phyloP scores from a whole-genome alignment of 2,797 vertebrate genomes.

The Schizopygopsis malacanthus region DNA sequence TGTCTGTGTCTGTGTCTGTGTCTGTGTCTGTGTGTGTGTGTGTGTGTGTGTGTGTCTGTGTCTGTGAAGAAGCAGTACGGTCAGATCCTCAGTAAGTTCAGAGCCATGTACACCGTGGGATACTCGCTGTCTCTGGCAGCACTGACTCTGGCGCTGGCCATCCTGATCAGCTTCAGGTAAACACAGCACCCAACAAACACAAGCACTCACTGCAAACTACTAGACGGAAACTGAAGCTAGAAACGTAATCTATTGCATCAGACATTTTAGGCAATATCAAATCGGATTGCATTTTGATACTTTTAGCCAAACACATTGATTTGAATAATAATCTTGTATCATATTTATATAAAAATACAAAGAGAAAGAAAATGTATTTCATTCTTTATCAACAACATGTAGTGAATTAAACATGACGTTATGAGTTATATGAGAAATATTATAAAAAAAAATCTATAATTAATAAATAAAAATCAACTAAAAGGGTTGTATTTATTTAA shows the following conservation, averaged over 20 bases:
- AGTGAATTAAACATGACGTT: not conserved
- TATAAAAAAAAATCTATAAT: too few relatives aligned
- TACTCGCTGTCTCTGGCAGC: constrained; percentile 86
- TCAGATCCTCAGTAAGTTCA: constrained; percentile 82
- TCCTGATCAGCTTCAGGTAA: constrained; percentile 86
- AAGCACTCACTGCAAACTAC: not conserved
- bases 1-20: too few relatives aligned
- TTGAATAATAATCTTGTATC: not conserved
- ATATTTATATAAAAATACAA: not conserved
- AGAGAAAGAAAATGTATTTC: not conserved
- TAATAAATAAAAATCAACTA: too few relatives aligned
- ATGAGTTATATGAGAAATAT: not conserved
- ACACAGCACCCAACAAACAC: not conserved
- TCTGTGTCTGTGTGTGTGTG: too few relatives aligned
- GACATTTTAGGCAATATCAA: too few relatives aligned
- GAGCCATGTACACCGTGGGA: constrained; percentile 86
- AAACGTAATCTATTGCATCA: too few relatives aligned
- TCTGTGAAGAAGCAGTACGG: constrained; percentile 76
- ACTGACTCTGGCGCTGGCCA: constrained; percentile 80
- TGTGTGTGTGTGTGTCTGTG: not conserved
- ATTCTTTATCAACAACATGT: not conserved
- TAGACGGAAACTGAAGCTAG: not conserved
- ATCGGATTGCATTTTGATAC: too few relatives aligned
- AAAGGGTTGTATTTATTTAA: too few relatives aligned
- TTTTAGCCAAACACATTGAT: not conserved